These are phyloP conservation scores for Melanaphis sacchari DNA, from an alignment of 1,140 invertebrate species.

Conservation along the genomic window DNA sequence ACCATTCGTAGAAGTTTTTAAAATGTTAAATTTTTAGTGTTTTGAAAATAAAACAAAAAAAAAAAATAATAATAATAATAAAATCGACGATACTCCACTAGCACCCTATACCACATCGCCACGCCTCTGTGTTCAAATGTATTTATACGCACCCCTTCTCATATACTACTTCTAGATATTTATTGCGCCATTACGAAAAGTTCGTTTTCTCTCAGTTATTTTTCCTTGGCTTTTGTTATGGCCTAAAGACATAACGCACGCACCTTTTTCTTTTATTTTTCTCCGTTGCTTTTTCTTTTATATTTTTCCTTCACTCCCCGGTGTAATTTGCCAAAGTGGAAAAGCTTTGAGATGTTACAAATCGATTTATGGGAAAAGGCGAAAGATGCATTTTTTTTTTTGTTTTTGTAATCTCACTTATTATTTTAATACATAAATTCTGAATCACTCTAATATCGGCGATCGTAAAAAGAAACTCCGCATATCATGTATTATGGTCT, in stretches of 20 bases:
- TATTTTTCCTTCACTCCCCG: conserved; percentile 18
- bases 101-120: not conserved
- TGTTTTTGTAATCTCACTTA: not conserved
- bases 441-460: not conserved
- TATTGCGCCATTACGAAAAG: conserved; percentile 54
- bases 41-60: not conserved
- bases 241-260: conserved; percentile 46
- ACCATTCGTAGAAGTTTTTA: not conserved
- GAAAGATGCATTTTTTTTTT: conserved; percentile 27
- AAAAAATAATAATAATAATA: too few relatives aligned
- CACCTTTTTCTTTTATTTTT: not conserved
- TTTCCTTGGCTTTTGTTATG: conserved; percentile 49
- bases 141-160: conserved; percentile 51
- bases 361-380: conserved; percentile 32
- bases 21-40: not conserved
- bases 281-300: not conserved
- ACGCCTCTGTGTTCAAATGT: conserved; percentile 36
- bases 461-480: not conserved
- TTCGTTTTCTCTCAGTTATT: conserved; percentile 46
- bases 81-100: not conserved
- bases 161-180: conserved; percentile 4
- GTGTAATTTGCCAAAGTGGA: conserved; percentile 55
- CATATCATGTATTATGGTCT: not conserved
- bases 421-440: conserved; percentile 29
- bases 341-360: conserved; percentile 38